These are phyloP conservation scores for Eulemur rubriventer DNA, from an alignment of 2,797 vertebrate genomes.

Conservation along the genomic window DNA sequence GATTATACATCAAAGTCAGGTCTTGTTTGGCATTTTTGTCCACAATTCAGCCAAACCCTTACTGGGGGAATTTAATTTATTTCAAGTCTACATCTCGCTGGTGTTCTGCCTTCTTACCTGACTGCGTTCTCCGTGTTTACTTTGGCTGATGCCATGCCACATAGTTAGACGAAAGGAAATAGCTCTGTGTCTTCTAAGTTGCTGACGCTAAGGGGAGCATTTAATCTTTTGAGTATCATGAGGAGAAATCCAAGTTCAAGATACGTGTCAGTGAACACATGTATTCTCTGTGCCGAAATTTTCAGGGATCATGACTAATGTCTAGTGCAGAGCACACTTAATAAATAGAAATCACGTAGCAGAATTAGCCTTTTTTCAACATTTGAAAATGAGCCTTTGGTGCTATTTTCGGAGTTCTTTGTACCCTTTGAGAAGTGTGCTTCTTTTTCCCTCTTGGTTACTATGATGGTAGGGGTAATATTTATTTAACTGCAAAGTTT, in stretches of 20 bases:
- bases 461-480: neutral
- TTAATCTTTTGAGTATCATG: constrained; percentile 80
- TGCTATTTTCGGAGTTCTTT: neutral
- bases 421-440: neutral
- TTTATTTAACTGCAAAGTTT: neutral
- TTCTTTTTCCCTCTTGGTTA: constrained; percentile 14
- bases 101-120: constrained; percentile 70
- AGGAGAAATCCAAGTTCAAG: constrained; percentile 79
- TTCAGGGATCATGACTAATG: constrained; percentile 56
- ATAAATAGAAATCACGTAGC: neutral
- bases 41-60: constrained; percentile 73
- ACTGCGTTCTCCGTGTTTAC: constrained; percentile 76
- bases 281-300: constrained; percentile 71
- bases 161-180: constrained; percentile 79
- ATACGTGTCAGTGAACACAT: constrained; percentile 70
- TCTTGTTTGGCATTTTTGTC: constrained; percentile 36
- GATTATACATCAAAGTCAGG: constrained; percentile 73
- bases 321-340: constrained; percentile 45
- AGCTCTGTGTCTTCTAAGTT: constrained; percentile 80
- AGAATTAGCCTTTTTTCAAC: neutral
- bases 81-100: constrained; percentile 59
- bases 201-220: constrained; percentile 79
- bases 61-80: constrained; percentile 72
- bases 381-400: constrained; percentile 46
- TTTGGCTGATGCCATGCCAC: constrained; percentile 77